Base-by-base conservation (phyloP, 2,888 invertebrate species). In the Hedychridium roseum region DNA sequence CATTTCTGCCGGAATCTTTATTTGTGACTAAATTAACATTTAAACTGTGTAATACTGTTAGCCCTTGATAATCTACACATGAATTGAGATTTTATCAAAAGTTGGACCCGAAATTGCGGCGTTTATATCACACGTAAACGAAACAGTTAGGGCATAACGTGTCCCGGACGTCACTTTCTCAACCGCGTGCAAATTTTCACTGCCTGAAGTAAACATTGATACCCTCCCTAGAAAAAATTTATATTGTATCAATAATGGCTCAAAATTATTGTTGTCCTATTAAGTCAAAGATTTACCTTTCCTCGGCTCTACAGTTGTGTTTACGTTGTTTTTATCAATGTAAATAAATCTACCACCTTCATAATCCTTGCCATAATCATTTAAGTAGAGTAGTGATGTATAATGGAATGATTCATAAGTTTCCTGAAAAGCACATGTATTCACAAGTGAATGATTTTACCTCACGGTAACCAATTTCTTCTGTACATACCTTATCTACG, bases 361-460 rank as follows among this genome's bases (percentile, higher is more conserved):
- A 70, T 93, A 94, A 73, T 94, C 91, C 45, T 82, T 80, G 11
- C 82, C 84, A 70, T 86, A 91, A 74, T 92, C 89, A 45, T 83
- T 86, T 42, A 95, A 81, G 77, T 94, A 94, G 1, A 94, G 79
- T 11, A 94, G 79, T 3, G 92, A 88, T 14, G 94, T 94, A 70
- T 91, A 95, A 76, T 93, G 92, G 73, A 93, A 94, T 47, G 91
- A 88, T 71, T 89, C 86, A 69, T 93, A 93, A 0, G 92, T 91
- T 74, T 89, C 89, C 92, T 93, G 76, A 48, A 47, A 47, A 43
- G n/a, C n/a, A n/a, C n/a, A n/a, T 11, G 11, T 6, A 27, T 15
- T 15, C 3, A 9, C 3, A 18, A 5, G 28, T 21, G n/a, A n/a
- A 21, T n/a, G n/a, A n/a, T n/a, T n/a, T 20, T 32, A 16, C n/a